These are phyloP conservation scores for Harmothoe impar DNA, from an alignment of 2,888 invertebrate species.

Conservation along the genomic window DNA sequence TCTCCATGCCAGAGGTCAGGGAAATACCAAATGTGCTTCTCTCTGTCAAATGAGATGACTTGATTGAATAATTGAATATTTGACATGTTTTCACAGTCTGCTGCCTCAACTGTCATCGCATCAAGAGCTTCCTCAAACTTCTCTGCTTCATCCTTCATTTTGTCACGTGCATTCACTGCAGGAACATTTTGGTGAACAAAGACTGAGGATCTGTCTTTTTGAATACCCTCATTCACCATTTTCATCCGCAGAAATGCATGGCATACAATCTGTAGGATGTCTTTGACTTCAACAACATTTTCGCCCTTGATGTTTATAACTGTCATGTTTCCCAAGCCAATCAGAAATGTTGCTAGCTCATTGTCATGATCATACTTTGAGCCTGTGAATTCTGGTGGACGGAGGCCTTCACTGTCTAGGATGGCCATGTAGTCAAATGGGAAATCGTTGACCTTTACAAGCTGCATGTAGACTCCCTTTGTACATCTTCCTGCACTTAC, in stretches of 20 bases:
- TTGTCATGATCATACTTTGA: conserved; percentile 39
- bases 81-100: not conserved
- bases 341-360: conserved; percentile 59
- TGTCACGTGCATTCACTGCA: conserved; percentile 50
- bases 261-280: conserved; percentile 62
- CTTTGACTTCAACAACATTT: conserved; percentile 57
- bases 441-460: conserved; percentile 17
- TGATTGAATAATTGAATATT: conserved; percentile 24
- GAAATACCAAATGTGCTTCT: no score
- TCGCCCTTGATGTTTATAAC: conserved; percentile 60
- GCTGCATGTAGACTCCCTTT: conserved; percentile 60
- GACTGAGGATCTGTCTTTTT: conserved; percentile 14
- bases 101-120: conserved; percentile 56
- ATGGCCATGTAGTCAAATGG: conserved; percentile 30
- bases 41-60: conserved; percentile 56
- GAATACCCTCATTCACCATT: not conserved
- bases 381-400: not conserved
- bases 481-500: conserved; percentile 66
- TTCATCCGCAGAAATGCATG: conserved; percentile 64
- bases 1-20: conserved; percentile 64
- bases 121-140: conserved; percentile 58
- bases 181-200: conserved; percentile 66
- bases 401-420: conserved; percentile 55
- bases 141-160: conserved; percentile 1
- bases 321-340: conserved; percentile 60